Evolutionary conservation across 1,140 invertebrate genomes (phyloP).

Genomic region (Macrotrachela quadricornifera): DNA sequence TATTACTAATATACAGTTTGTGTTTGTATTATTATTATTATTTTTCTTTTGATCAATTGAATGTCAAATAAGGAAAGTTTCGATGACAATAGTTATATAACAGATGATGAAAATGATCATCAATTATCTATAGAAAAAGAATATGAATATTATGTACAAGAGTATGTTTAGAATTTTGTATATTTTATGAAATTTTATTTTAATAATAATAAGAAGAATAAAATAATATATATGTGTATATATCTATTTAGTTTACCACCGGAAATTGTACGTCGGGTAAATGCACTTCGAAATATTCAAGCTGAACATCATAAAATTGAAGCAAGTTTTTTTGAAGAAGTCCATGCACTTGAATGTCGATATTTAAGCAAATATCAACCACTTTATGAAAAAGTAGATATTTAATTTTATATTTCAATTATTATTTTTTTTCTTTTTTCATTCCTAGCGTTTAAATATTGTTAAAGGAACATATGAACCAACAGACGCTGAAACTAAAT

Average conservation of each 20-base stretch:
- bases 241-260: slow-evolving; percentile 35
- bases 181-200: too few species aligned
- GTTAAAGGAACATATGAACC: slow-evolving; percentile 63
- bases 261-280: slow-evolving; percentile 41
- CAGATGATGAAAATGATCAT: too few species aligned
- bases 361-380: slow-evolving; percentile 60
- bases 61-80: too few species aligned
- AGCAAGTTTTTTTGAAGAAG: slow-evolving; percentile 76
- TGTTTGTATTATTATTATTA: too few species aligned
- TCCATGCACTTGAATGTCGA: slow-evolving; percentile 78
- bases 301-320: slow-evolving; percentile 64
- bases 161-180: too few species aligned
- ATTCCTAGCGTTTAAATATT: slow-evolving; percentile 47
- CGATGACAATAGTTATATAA: too few species aligned
- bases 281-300: slow-evolving; percentile 75
- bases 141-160: too few species aligned
- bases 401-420: background rate
- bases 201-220: too few species aligned
- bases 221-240: too few species aligned
- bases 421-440: slow-evolving; percentile 26
- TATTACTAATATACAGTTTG: too few species aligned
- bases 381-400: slow-evolving; percentile 53
- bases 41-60: too few species aligned
- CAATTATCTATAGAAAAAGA: too few species aligned
- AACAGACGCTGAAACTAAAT: slow-evolving; percentile 46